Evolutionary conservation across 2,113 vertebrate genomes (phyloP).

Genomic region (Leptobrachium leishanense): DNA sequence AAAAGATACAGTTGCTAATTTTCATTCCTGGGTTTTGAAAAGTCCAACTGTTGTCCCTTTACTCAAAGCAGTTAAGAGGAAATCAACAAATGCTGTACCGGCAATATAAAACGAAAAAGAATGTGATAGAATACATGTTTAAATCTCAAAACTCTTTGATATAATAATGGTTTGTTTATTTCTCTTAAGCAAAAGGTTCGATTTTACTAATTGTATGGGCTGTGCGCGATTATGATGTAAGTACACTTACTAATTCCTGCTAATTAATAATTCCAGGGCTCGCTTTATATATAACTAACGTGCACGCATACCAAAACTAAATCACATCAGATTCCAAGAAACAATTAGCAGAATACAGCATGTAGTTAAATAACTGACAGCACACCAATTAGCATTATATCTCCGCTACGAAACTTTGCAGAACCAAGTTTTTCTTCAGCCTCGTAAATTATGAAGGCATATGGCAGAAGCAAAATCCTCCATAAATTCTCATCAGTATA

Average conservation of each 20-base stretch:
- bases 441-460: slow-evolving; percentile 37
- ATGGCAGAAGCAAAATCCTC: slow-evolving; percentile 24
- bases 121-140: no score
- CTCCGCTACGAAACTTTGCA: neutral
- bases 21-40: no score
- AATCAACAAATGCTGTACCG: no score
- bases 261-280: slow-evolving; percentile 36
- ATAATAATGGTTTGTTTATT: neutral
- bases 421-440: slow-evolving; percentile 26
- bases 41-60: no score
- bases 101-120: no score
- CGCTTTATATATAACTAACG: slow-evolving; percentile 11
- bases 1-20: neutral
- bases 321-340: slow-evolving; percentile 36
- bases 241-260: slow-evolving; percentile 19
- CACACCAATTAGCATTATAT: slow-evolving; percentile 5
- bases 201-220: neutral
- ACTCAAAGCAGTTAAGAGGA: no score
- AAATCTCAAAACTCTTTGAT: neutral
- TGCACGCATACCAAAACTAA: slow-evolving; percentile 29
- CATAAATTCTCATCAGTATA: slow-evolving; percentile 8
- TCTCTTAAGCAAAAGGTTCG: neutral
- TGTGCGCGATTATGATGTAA: slow-evolving; percentile 7
- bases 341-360: slow-evolving; percentile 33
- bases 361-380: slow-evolving; percentile 19